phyloP scores from a whole-genome alignment of 2,797 vertebrate genomes.

The Myotis vivesi region DNA sequence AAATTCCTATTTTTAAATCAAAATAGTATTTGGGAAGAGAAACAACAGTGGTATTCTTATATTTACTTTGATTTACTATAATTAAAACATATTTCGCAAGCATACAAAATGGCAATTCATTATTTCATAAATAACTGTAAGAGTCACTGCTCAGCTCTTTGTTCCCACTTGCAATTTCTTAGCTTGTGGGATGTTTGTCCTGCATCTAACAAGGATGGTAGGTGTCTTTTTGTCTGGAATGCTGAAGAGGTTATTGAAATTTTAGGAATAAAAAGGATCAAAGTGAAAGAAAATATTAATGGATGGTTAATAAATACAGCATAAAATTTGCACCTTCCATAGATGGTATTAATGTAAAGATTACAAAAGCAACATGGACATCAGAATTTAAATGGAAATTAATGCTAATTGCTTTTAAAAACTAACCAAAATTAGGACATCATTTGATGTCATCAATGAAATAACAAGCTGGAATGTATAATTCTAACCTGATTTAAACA shows the following conservation, averaged over 20 bases:
- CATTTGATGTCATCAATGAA: neutral
- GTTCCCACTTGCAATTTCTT: neutral
- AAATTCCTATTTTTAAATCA: slow-evolving; percentile 28
- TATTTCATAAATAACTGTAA: neutral
- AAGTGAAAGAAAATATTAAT: neutral
- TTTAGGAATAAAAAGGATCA: neutral
- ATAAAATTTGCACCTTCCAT: neutral
- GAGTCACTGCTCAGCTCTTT: neutral
- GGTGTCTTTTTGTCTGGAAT: neutral
- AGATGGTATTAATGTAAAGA: slow-evolving; percentile 12
- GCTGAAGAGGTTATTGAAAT: neutral
- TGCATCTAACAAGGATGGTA: neutral
- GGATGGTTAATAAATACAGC: neutral
- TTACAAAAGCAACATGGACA: neutral
- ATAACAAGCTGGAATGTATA: neutral
- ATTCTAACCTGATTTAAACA: neutral
- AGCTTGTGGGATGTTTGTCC: neutral
- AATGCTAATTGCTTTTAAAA: neutral
- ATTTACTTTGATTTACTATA: slow-evolving; percentile 21
- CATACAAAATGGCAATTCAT: neutral
- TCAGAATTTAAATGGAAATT: neutral
- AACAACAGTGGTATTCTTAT: neutral
- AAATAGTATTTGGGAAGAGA: slow-evolving; percentile 34
- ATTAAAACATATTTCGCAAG: neutral
- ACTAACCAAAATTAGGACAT: neutral